Evolutionary conservation across 35 echinoderm and acorn worm species (phyloP), one percentile per base, ranked within the genome.

Genomic region (Ophioderma brevispina): DNA sequence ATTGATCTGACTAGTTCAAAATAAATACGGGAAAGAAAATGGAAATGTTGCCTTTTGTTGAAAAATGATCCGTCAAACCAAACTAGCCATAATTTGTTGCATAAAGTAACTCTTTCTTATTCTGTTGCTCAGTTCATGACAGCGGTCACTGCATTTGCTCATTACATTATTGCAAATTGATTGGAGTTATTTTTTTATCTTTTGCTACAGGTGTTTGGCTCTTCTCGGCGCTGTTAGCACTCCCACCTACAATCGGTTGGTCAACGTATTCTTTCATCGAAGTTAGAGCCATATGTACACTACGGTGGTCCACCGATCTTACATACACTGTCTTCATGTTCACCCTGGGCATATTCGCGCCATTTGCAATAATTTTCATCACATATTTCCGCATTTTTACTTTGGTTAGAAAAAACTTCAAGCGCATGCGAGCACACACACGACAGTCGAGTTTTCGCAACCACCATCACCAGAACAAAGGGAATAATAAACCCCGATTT

Each of bases 211-310:
- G 92, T 55, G 55, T 91, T 28, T 97, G 95, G 95, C 1, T 97
- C 23, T 78, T 92, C 36, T 97, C 95, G 18, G 84, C 77, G 28
- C 40, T 91, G 13, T 76, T 94, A 1, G 84, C 95, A 0, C 39
- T 91, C 38, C 95, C 95, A 83, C 95, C 95, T 35, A 52, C 89
- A 30, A 21, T 94, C 33, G 95, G 95, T n/a, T 97, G 95, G 95
- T 97, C 95, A 19, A 35, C 31, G n/a, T 97, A 97, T 39, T 89
- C 91, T 33, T 97, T 84, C 78, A 79, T 97, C 33, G 39, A 78
- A 17, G 86, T 64, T 37, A 39, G 92, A 34, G 92, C 95, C 25
- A 94, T 97, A 35, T 97, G 95, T 49, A 97, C 95, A 0, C 59
- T 97, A 21, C 40, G 83, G 40, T 97, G 95, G 95, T 97, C 95